These are phyloP conservation scores for Aporophyla lueneburgensis DNA, from an alignment of 2,888 invertebrate species.

Conservation along the genomic window DNA sequence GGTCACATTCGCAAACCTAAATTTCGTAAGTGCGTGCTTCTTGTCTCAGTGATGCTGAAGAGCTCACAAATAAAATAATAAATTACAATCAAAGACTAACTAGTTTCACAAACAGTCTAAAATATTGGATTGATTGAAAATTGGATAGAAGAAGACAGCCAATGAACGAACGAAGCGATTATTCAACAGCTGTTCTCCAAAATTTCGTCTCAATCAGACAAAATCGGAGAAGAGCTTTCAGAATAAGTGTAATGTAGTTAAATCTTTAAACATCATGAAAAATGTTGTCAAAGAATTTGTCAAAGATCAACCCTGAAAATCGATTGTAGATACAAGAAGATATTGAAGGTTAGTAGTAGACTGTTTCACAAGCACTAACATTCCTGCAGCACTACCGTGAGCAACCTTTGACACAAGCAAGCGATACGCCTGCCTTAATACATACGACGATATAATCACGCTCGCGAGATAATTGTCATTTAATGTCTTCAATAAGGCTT, in stretches of 20 bases:
- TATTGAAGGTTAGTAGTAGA: slow-evolving; percentile 46
- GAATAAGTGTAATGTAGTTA: background rate
- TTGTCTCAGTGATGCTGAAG: no score
- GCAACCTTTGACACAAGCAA: slow-evolving; percentile 57
- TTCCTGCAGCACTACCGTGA: slow-evolving; percentile 30
- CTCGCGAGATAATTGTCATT: slow-evolving; percentile 34
- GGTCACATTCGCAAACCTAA: no score
- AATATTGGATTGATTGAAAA: no score
- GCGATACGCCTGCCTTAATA: slow-evolving; percentile 41
- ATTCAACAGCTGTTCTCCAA: background rate
- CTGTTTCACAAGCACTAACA: slow-evolving; percentile 52
- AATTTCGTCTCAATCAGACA: no score
- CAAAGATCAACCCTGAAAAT: slow-evolving; percentile 10
- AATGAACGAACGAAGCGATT: background rate
- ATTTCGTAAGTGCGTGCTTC: no score
- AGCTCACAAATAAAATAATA: no score
- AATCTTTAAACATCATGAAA: background rate
- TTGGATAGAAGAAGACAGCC: no score
- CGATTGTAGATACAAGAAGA: background rate
- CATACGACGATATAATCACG: slow-evolving; percentile 25
- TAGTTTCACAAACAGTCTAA: no score
- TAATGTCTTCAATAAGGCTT: slow-evolving; percentile 30
- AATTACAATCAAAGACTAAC: no score
- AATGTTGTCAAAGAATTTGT: background rate
- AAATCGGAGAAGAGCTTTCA: background rate